These are phyloP conservation scores for Lepidonotus clava DNA, from an alignment of 2,888 invertebrate species.

Conservation along the genomic window DNA sequence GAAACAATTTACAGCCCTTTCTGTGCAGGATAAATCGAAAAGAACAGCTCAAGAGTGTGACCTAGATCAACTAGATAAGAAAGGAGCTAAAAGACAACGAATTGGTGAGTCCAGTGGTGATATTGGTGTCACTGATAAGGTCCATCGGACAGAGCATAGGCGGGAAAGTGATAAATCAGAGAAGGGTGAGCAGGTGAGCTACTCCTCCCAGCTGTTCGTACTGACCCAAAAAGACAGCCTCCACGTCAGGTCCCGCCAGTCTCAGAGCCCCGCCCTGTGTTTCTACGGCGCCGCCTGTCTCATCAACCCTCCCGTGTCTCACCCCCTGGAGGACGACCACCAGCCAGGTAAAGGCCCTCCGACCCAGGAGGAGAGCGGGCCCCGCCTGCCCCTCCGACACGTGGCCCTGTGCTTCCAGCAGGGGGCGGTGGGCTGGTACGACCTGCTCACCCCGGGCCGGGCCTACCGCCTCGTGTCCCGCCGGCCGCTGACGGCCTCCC, in stretches of 20 bases:
- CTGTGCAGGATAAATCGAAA: no score
- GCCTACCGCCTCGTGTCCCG: constrained; percentile 20
- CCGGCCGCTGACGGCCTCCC: neutral
- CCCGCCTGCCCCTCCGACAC: neutral
- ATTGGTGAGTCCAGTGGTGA: no score
- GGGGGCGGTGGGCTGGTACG: constrained; percentile 12
- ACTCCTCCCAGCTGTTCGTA: neutral
- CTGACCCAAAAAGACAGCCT: constrained; percentile 38
- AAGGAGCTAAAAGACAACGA: no score
- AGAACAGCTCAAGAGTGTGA: no score
- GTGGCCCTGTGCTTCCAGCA: neutral
- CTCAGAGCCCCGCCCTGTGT: neutral
- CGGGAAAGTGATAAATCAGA: no score
- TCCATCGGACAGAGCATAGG: no score
- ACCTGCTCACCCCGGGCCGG: neutral
- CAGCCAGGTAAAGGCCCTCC: neutral
- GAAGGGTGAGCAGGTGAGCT: neutral
- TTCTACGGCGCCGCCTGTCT: neutral
- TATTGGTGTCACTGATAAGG: no score
- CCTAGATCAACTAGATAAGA: no score
- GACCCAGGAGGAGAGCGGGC: neutral
- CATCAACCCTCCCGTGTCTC: neutral
- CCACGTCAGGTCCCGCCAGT: neutral
- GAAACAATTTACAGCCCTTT: no score
- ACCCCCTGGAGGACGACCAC: neutral